Base-by-base conservation (phyloP, 2,797 vertebrate species). In the Micromesistius poutassou region DNA sequence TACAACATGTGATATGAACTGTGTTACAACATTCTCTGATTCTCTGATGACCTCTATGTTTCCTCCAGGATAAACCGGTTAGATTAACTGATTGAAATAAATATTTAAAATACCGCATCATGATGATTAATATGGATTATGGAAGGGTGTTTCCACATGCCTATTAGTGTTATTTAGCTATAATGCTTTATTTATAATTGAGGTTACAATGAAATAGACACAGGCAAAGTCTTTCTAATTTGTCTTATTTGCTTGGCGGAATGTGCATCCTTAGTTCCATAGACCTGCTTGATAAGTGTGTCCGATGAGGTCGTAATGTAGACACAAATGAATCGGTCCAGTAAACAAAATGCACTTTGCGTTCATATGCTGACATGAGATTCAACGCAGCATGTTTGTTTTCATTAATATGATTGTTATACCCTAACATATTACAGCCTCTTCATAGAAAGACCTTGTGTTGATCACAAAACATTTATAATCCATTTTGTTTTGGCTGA, bases 131-230 rank as follows among this genome's bases (percentile, higher is more conserved):
- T 68, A 68, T 68, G 62, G 62, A 68, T 68, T 68, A 68, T 28
- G 62, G 62, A 68, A 68, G n/a, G 62, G 8, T 68, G 62, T 68
- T 68, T 28, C 62, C 62, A 68, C 28, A 28, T 68, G 62, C 62
- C 62, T 28, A n/a, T 62, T 62, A n/a, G 55, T 62, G n/a, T 28
- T 62, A 62, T 62, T 62, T 28, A 62, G n/a, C 55, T 8, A 28
- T 28, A 68, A 12, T 10, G 25, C n/a, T 68, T 68, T 68, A 68
- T 68, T 10, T 0, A 68, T 22, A 62, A 62, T 25, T 1, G 22
- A 25, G 55, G 55, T 25, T 62, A 62, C 22, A 68, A 68, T 68
- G 1, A 68, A 68, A 28, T 12, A 2, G 10, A 68, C 62, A 25
- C 22, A n/a, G 46, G 46, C 19, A 42, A 50, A 62, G 55, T 25